These are phyloP conservation scores for Lordiphosa mommai DNA, from an alignment of 1,140 invertebrate species.

Conservation along the genomic window DNA sequence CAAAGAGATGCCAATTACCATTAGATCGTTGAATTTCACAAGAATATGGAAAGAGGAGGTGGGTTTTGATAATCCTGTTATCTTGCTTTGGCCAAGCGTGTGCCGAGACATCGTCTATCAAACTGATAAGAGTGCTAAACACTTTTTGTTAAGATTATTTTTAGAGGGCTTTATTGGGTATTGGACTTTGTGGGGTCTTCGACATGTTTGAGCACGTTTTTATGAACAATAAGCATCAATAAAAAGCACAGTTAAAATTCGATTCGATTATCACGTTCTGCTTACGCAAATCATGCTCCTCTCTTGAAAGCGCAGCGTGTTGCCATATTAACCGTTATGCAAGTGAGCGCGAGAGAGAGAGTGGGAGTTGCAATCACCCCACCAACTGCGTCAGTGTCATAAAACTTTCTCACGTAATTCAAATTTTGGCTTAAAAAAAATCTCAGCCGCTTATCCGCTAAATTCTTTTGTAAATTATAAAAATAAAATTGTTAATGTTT, in stretches of 20 bases:
- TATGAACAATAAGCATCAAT: slow-evolving; percentile 24
- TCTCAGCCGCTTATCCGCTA: slow-evolving; percentile 23
- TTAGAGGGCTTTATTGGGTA: slow-evolving; percentile 7
- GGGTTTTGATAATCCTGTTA: neutral
- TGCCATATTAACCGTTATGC: slow-evolving; percentile 52
- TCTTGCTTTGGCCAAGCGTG: neutral
- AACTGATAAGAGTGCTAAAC: too few relatives aligned
- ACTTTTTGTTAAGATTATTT: too few relatives aligned
- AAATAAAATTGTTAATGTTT: slow-evolving; percentile 7
- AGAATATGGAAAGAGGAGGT: slow-evolving; percentile 20
- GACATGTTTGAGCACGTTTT: slow-evolving; percentile 58
- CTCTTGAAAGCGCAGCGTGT: slow-evolving; percentile 37
- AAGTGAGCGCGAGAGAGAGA: slow-evolving; percentile 6
- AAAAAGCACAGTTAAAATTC: slow-evolving; percentile 32
- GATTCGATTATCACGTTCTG: slow-evolving; percentile 19
- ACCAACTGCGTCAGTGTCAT: slow-evolving; percentile 60
- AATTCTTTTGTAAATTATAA: slow-evolving; percentile 5
- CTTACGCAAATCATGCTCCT: slow-evolving; percentile 59
- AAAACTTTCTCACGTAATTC: slow-evolving; percentile 73
- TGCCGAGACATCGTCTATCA: too few relatives aligned
- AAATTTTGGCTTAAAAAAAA: slow-evolving; percentile 38
- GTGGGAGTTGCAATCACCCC: slow-evolving; percentile 4
- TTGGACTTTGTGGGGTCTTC: slow-evolving; percentile 3
- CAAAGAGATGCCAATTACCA: slow-evolving; percentile 39
- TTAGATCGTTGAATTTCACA: slow-evolving; percentile 60